Conservation (phyloP, 2,888 invertebrate species). For the Vanessa cardui region DNA sequence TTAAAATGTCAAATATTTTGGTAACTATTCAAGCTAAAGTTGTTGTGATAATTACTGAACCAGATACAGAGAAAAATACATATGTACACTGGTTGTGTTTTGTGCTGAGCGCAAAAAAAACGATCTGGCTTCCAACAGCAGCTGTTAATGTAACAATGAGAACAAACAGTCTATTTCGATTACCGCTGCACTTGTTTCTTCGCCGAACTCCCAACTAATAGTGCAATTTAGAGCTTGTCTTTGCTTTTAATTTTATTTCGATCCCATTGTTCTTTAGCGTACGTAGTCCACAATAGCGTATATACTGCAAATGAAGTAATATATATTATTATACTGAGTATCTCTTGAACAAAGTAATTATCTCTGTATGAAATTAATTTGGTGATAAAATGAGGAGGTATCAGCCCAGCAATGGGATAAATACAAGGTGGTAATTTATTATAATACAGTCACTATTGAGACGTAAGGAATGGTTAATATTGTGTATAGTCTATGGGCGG, state of each 20-base stretch:
- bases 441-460: too few species aligned
- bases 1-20: not conserved
- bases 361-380: too few species aligned
- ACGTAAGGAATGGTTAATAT: too few species aligned
- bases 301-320: too few species aligned
- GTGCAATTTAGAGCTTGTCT: conserved; percentile 3
- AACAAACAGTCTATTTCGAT: conserved; percentile 7
- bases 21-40: not conserved
- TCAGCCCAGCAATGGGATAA: too few species aligned
- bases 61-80: not conserved
- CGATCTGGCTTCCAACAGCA: not conserved
- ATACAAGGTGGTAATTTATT: too few species aligned
- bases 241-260: conserved; percentile 4
- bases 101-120: not conserved
- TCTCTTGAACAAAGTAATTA: too few species aligned
- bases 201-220: not conserved
- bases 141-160: conserved; percentile 4
- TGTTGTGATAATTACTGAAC: not conserved
- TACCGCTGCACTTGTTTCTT: not conserved
- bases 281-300: not conserved
- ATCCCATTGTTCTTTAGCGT: not conserved
- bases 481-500: too few species aligned
- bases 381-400: too few species aligned
- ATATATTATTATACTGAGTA: too few species aligned
- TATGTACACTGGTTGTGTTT: not conserved